Percentiles rank a stretch among this genome's conserved stretches.
Conservation (phyloP, 35 echinoderm and acorn worm genomes). For the Heliocidaris tuberculata region DNA sequence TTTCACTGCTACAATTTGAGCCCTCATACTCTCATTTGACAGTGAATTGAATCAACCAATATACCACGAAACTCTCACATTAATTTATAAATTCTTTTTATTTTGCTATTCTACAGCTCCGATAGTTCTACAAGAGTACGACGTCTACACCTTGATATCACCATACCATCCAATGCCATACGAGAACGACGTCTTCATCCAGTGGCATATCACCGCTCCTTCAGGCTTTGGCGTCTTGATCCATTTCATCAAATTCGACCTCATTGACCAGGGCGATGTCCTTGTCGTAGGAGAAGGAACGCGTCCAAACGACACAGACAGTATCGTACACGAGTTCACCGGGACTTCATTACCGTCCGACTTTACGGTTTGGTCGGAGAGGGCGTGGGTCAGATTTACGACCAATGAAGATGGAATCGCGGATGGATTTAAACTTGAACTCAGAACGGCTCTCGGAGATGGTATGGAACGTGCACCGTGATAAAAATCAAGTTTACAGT, state of each 20-base stretch:
- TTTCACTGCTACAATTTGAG: too few species aligned
- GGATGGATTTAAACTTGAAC: slow-evolving; percentile 5
- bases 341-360: background rate
- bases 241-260: slow-evolving; percentile 20
- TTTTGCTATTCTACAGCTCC: background rate
- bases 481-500: background rate
- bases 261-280: background rate
- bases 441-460: background rate
- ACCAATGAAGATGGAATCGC: background rate
- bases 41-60: too few species aligned
- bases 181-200: slow-evolving; percentile 38
- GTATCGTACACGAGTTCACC: background rate
- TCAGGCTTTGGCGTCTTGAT: background rate
- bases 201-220: background rate
- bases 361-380: background rate
- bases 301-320: background rate
- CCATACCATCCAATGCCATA: slow-evolving; percentile 34
- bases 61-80: too few species aligned
- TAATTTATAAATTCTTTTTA: background rate
- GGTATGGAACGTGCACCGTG: background rate
- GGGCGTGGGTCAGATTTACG: background rate
- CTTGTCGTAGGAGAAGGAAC: background rate
- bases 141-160: background rate
- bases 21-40: too few species aligned
- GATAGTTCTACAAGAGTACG: background rate